Conservation (phyloP, 2,797 vertebrate species). For the Oreochromis mossambicus region DNA sequence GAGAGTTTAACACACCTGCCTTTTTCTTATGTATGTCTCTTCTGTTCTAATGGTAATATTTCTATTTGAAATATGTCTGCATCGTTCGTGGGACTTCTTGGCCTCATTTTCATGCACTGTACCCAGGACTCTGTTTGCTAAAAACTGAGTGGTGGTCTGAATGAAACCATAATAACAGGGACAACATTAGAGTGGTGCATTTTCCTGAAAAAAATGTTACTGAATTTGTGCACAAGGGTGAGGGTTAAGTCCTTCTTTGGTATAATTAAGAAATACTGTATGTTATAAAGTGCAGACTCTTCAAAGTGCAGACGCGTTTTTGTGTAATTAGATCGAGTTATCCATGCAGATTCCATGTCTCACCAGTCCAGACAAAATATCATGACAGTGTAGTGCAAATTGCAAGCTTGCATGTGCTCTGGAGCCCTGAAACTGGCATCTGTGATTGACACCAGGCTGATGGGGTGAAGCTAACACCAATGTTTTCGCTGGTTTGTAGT, state of each 20-base stretch:
- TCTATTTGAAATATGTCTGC: neutral
- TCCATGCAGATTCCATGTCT: neutral
- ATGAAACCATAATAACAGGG: neutral
- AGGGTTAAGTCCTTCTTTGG: neutral
- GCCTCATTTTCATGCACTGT: neutral
- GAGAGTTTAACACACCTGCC: neutral
- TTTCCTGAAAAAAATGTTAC: neutral
- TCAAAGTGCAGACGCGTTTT: neutral
- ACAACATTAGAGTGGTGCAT: neutral
- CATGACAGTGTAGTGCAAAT: neutral
- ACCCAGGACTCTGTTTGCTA: neutral
- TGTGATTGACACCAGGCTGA: conserved; percentile 29
- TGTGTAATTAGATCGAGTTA: neutral
- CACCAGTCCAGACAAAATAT: neutral
- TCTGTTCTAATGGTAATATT: neutral
- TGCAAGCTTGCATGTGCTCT: neutral
- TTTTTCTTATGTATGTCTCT: neutral
- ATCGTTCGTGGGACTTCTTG: neutral
- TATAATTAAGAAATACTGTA: neutral
- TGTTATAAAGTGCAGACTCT: neutral
- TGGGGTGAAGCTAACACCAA: neutral
- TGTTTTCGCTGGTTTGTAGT: neutral
- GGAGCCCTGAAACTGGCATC: neutral
- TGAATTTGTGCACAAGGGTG: too few species aligned
- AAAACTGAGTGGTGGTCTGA: neutral